Conservation (phyloP, 2,113 vertebrate species). For the Aleadryas rufinucha region DNA sequence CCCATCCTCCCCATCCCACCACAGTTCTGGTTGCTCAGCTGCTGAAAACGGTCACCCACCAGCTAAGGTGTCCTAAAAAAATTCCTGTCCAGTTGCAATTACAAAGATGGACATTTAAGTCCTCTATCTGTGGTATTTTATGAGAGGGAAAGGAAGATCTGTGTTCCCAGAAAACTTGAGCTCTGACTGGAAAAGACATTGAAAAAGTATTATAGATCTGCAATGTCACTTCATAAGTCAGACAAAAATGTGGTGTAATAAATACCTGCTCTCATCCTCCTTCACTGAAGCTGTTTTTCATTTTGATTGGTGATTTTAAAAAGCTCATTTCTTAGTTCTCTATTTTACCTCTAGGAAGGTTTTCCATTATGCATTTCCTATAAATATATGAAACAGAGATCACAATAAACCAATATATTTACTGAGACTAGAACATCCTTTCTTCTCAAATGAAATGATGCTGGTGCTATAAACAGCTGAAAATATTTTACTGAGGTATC, state of each 20-base stretch:
- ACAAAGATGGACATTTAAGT: not conserved
- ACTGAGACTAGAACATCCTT: not conserved
- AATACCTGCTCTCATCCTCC: not conserved
- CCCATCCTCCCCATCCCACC: not conserved
- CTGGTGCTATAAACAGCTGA: not conserved
- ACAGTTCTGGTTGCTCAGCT: not conserved
- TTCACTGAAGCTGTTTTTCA: constrained; percentile 38
- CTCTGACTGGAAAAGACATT: not conserved
- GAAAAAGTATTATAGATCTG: not conserved
- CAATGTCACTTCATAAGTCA: not conserved
- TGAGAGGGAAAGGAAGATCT: not conserved
- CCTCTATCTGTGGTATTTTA: not conserved
- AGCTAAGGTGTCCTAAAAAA: not conserved
- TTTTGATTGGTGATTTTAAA: constrained; percentile 49
- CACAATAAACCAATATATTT: constrained; percentile 1
- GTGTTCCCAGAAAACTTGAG: not conserved
- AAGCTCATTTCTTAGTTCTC: constrained; percentile 23
- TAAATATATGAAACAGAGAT: not conserved
- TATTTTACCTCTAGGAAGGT: constrained; percentile 19
- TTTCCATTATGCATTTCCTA: constrained; percentile 10
- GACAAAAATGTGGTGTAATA: not conserved
- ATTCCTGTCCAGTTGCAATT: not conserved
- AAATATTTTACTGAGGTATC: not conserved
- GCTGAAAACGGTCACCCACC: not conserved
- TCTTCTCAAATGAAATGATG: not conserved